Percentiles rank a stretch among this genome's conserved stretches.
Conservation (phyloP, 2,113 vertebrate genomes). For the Syngnathus typhle region DNA sequence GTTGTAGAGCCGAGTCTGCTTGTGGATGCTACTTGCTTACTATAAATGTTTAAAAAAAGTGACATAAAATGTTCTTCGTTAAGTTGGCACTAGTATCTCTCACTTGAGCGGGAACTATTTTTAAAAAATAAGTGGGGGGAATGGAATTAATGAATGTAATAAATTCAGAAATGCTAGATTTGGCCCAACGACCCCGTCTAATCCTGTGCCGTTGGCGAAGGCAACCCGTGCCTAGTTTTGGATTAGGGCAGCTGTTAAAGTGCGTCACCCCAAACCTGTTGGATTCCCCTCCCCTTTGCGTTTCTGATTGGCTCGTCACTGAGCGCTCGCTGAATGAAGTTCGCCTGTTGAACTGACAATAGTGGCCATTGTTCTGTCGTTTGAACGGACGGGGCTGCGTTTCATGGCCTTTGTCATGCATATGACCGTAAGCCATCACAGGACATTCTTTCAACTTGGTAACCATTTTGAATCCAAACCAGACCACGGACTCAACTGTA, state of each 20-base stretch:
- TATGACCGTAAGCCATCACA: conserved; percentile 46
- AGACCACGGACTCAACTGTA: neutral
- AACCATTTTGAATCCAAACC: conserved; percentile 4
- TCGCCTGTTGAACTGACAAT: conserved; percentile 63
- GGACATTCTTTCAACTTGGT: conserved; percentile 43
- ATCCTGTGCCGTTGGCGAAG: conserved; percentile 43
- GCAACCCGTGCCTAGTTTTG: conserved; percentile 54
- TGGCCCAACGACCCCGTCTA: conserved; percentile 44
- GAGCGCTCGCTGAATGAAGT: conserved; percentile 50
- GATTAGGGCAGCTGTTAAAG: conserved; percentile 63
- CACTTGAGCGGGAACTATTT: conserved; percentile 35
- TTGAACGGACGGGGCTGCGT: conserved; percentile 42
- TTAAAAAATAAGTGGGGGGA: conserved; percentile 15
- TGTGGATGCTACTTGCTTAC: too few species aligned
- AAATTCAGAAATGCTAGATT: conserved; percentile 49
- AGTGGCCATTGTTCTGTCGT: conserved; percentile 59
- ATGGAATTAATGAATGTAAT: conserved; percentile 12
- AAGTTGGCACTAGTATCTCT: conserved; percentile 42
- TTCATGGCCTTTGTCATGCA: conserved; percentile 64
- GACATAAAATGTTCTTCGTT: conserved; percentile 28
- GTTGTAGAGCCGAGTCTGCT: conserved; percentile 19
- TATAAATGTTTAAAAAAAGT: too few species aligned
- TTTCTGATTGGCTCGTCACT: conserved; percentile 46
- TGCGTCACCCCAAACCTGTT: conserved; percentile 53
- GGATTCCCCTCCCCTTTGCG: conserved; percentile 30